phyloP scores from a whole-genome alignment of 2,797 vertebrate genomes.

The Pelodytes ibericus region DNA sequence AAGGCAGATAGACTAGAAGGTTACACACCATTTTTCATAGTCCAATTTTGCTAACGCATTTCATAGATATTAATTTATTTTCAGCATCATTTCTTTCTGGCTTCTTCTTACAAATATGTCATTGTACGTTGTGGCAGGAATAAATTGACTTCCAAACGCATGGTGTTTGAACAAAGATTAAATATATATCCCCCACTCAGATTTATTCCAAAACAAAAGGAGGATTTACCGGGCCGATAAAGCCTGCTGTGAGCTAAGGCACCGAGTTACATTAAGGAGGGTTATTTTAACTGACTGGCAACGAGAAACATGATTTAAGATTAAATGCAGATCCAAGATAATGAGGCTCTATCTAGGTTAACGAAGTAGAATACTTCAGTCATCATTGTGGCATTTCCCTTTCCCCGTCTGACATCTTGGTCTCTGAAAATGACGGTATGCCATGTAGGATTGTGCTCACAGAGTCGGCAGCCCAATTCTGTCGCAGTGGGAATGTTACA shows the following conservation, averaged over 20 bases:
- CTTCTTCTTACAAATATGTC: no score
- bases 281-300: conserved; percentile 49
- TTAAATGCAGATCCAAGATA: conserved; percentile 42
- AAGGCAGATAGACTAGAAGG: no score
- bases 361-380: conserved; percentile 29
- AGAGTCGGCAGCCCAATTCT: conserved; percentile 50
- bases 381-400: conserved; percentile 31
- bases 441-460: conserved; percentile 38
- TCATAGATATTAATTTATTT: no score
- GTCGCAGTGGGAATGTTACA: conserved; percentile 43
- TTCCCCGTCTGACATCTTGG: conserved; percentile 47
- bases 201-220: conserved; percentile 18
- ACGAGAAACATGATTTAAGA: conserved; percentile 45
- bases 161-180: background rate
- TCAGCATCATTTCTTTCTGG: no score
- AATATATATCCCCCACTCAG: background rate
- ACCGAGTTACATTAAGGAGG: conserved; percentile 33
- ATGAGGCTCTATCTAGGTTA: conserved; percentile 31
- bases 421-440: conserved; percentile 41
- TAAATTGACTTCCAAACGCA: background rate
- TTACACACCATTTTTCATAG: no score
- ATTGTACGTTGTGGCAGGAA: background rate
- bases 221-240: conserved; percentile 20
- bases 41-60: no score
- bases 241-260: background rate